Conservation (phyloP, 2,797 vertebrate genomes). For the Thripadectes ignobilis region DNA sequence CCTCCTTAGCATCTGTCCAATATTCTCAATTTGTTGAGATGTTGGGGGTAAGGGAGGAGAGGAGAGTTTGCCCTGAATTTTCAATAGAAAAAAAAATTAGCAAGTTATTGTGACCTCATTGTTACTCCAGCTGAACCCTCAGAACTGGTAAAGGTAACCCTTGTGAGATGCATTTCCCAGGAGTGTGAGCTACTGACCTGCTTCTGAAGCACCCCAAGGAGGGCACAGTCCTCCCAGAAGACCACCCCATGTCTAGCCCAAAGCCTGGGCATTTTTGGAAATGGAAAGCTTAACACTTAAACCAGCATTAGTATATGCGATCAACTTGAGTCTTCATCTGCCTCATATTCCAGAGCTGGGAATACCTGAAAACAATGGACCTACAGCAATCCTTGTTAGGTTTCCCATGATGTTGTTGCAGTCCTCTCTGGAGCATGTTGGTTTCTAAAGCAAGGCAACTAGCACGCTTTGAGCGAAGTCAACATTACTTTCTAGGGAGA, state of each 20-base stretch:
- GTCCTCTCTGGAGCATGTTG: background rate
- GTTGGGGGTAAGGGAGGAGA: accelerated
- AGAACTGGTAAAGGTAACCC: accelerated
- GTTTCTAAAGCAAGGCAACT: background rate
- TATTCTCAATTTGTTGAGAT: background rate
- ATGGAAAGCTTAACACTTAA: background rate
- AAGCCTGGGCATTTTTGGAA: background rate
- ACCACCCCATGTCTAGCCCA: accelerated
- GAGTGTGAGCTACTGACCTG: background rate
- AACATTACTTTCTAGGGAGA: conserved; percentile 46
- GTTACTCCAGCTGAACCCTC: background rate
- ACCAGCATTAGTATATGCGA: background rate
- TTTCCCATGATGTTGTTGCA: background rate
- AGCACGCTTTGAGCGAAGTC: too few relatives aligned
- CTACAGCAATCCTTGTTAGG: accelerated
- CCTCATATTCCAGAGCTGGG: background rate
- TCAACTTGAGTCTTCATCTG: background rate
- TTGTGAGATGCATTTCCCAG: accelerated
- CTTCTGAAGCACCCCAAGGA: background rate
- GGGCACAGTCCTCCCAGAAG: background rate
- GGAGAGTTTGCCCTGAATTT: background rate
- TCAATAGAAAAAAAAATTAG: background rate
- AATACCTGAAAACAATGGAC: accelerated
- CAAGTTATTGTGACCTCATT: accelerated
- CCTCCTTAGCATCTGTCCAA: background rate